Evolutionary conservation across 2,797 vertebrate genomes (phyloP).

Genomic region (Coregonus sp.): DNA sequence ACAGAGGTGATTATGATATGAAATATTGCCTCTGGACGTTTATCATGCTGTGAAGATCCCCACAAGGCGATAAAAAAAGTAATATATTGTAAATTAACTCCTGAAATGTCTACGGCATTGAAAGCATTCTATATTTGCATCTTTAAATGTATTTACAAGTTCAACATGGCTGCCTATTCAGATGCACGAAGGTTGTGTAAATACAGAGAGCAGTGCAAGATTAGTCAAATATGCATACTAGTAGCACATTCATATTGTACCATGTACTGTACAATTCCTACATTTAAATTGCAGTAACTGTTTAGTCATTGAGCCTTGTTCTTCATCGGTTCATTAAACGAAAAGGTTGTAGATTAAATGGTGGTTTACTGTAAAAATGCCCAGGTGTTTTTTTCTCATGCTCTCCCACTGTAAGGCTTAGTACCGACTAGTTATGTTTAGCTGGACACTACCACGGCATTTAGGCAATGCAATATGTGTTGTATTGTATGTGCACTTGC

Average conservation of each 20-base stretch:
- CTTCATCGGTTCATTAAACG: neutral
- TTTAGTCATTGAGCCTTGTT: neutral
- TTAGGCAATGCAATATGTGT: neutral
- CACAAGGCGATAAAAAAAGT: neutral
- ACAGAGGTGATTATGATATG: neutral
- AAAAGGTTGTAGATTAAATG: neutral
- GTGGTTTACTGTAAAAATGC: neutral
- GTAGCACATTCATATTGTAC: neutral
- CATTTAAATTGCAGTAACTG: neutral
- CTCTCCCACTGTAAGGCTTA: neutral
- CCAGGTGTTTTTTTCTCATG: neutral
- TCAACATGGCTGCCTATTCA: neutral
- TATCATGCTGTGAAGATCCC: neutral
- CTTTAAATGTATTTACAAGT: no score
- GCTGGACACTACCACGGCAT: neutral
- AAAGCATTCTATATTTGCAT: no score
- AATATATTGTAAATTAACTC: neutral
- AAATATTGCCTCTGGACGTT: neutral
- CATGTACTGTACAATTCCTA: neutral
- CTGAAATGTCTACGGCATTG: no score
- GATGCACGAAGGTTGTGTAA: conserved; percentile 10
- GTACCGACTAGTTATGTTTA: neutral
- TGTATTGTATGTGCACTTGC: neutral
- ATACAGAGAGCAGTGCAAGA: neutral
- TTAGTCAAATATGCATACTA: neutral